Evolutionary conservation across 1,140 invertebrate genomes (phyloP).

Genomic region (Spodoptera litura): DNA sequence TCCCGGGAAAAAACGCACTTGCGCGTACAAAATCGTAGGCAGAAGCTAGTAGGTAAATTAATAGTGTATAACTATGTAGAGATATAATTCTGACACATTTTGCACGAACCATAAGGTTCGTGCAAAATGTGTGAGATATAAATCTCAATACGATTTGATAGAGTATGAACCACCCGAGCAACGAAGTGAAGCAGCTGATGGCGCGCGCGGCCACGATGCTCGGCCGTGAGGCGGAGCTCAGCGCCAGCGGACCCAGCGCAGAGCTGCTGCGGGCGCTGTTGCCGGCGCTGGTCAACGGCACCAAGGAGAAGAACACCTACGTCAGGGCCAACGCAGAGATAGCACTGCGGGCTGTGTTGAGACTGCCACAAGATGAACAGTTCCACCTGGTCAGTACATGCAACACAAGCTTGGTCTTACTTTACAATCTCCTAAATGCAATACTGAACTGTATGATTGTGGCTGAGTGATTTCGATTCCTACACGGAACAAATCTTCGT

Average conservation of each 20-base stretch:
- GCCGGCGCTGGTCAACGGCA: conserved; percentile 97
- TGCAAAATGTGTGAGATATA: too few relatives aligned
- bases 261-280: conserved; percentile 93
- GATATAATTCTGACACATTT: too few relatives aligned
- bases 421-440: not conserved
- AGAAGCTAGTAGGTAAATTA: too few relatives aligned
- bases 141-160: conserved; percentile 66
- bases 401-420: not conserved
- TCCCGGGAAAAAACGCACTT: too few relatives aligned
- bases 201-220: conserved; percentile 92
- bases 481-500: too few relatives aligned
- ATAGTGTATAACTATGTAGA: too few relatives aligned
- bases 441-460: too few relatives aligned
- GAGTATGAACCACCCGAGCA: conserved; percentile 97
- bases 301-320: conserved; percentile 98
- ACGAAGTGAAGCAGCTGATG: conserved; percentile 97
- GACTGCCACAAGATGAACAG: conserved; percentile 91
- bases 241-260: conserved; percentile 88
- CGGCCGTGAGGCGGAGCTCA: conserved; percentile 88
- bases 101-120: too few relatives aligned
- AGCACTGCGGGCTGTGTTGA: conserved; percentile 94
- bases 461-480: too few relatives aligned
- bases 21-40: too few relatives aligned
- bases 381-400: conserved; percentile 89
- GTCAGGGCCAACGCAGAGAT: conserved; percentile 97